These are phyloP conservation scores for Copidosoma aretas DNA, from an alignment of 2,888 invertebrate species.

Conservation along the genomic window DNA sequence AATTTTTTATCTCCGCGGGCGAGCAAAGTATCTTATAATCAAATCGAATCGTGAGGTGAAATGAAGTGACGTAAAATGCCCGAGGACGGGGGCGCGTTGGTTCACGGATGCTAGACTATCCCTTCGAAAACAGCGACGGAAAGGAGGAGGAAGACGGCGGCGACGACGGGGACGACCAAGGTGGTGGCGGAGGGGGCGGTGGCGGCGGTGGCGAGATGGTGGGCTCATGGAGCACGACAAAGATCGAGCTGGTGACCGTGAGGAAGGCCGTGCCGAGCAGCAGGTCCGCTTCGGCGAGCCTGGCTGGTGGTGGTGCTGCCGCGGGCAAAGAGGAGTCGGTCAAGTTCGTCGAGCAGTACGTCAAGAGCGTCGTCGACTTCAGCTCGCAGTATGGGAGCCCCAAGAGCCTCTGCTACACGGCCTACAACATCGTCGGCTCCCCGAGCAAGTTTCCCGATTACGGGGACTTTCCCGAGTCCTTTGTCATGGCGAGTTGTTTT, in stretches of 20 bases:
- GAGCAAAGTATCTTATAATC: too few relatives aligned
- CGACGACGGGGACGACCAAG: not conserved
- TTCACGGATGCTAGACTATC: too few relatives aligned
- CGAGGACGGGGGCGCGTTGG: too few relatives aligned
- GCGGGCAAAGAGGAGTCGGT: conserved; percentile 48
- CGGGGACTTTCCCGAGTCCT: conserved; percentile 90
- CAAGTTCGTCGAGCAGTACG: conserved; percentile 76
- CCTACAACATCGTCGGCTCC: conserved; percentile 83
- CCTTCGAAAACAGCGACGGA: too few relatives aligned
- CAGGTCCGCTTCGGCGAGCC: conserved; percentile 11
- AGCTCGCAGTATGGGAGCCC: conserved; percentile 91
- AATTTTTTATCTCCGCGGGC: too few relatives aligned
- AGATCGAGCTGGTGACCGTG: conserved; percentile 54
- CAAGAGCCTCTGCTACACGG: conserved; percentile 86
- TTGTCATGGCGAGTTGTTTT: conserved; percentile 76
- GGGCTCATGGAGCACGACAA: conserved; percentile 45
- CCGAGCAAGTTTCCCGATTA: conserved; percentile 87
- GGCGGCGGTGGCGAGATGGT: not conserved
- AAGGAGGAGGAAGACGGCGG: not conserved
- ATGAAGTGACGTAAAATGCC: not conserved
- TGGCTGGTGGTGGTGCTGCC: not conserved
- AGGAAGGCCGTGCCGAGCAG: conserved; percentile 38
- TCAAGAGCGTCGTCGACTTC: conserved; percentile 79
- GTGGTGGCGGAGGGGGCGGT: not conserved
- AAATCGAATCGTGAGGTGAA: not conserved